A percentile compares a stretch with the other conserved stretches of the same genome.
phyloP scores from a whole-genome alignment of 2,888 invertebrate species.

The Caenorhabditis sp. region DNA sequence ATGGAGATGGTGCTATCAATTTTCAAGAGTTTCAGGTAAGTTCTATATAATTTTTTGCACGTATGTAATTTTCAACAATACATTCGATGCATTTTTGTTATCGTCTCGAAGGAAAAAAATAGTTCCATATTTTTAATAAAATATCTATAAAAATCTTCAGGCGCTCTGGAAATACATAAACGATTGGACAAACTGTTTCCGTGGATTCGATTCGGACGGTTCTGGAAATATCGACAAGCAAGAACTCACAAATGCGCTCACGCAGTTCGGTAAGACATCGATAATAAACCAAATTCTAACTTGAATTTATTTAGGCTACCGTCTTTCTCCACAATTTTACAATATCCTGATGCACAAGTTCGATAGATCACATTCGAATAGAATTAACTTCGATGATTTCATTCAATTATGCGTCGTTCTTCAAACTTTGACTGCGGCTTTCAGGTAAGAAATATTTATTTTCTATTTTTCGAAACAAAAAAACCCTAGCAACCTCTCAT shows the following conservation, averaged over 20 bases:
- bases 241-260: constrained; percentile 89
- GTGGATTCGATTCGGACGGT: constrained; percentile 89
- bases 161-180: constrained; percentile 96
- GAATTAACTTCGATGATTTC: constrained; percentile 95
- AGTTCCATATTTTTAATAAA: not conserved
- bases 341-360: constrained; percentile 87
- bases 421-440: constrained; percentile 78
- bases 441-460: constrained; percentile 77
- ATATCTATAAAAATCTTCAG: constrained; percentile 16
- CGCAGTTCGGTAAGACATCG: constrained; percentile 77
- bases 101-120: too few relatives aligned
- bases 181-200: constrained; percentile 96
- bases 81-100: too few relatives aligned
- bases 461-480: too few relatives aligned
- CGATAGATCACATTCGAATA: constrained; percentile 88
- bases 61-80: too few relatives aligned
- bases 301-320: constrained; percentile 72
- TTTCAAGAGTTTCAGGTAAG: constrained; percentile 87
- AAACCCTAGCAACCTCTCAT: not conserved
- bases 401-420: constrained; percentile 83
- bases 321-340: constrained; percentile 83
- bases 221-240: constrained; percentile 86
- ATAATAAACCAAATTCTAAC: not conserved
- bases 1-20: constrained; percentile 86
- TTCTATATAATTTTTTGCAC: too few relatives aligned